phyloP scores from a whole-genome alignment of 2,113 vertebrate genomes.

The Aegithalos caudatus region DNA sequence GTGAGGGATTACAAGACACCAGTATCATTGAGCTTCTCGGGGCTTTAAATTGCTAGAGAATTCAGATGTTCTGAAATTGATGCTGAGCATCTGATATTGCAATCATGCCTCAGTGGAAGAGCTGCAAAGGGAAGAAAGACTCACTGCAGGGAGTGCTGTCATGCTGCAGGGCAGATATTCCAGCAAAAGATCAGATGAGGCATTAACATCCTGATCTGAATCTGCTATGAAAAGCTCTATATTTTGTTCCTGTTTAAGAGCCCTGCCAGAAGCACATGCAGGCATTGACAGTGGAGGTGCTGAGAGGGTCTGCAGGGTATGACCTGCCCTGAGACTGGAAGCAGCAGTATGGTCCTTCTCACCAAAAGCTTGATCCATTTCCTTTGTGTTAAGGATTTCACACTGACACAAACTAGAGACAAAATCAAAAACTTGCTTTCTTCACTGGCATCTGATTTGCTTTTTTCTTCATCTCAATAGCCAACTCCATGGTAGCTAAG shows the following conservation, averaged over 20 bases:
- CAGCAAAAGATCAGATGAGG: background rate
- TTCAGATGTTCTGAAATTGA: conserved; percentile 21
- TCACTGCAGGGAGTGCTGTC: background rate
- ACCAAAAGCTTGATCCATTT: background rate
- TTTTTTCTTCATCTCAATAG: background rate
- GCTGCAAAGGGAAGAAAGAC: background rate
- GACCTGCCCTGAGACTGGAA: background rate
- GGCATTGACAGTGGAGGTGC: background rate
- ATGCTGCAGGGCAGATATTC: background rate
- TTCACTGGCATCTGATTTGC: background rate
- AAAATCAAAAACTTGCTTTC: background rate
- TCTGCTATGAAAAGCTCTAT: background rate
- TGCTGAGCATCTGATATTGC: conserved; percentile 35
- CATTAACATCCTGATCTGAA: background rate
- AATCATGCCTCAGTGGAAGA: background rate
- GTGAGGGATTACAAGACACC: conserved; percentile 18
- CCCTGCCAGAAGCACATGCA: background rate
- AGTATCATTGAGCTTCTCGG: background rate
- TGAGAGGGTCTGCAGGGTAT: background rate
- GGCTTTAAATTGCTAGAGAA: conserved; percentile 41
- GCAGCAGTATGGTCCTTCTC: background rate
- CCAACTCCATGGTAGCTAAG: background rate
- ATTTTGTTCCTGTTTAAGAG: background rate
- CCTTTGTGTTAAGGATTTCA: background rate
- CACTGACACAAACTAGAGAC: background rate